These are phyloP conservation scores for Poeciliopsis occidentalis DNA, from an alignment of 2,113 vertebrate species.

Conservation along the genomic window DNA sequence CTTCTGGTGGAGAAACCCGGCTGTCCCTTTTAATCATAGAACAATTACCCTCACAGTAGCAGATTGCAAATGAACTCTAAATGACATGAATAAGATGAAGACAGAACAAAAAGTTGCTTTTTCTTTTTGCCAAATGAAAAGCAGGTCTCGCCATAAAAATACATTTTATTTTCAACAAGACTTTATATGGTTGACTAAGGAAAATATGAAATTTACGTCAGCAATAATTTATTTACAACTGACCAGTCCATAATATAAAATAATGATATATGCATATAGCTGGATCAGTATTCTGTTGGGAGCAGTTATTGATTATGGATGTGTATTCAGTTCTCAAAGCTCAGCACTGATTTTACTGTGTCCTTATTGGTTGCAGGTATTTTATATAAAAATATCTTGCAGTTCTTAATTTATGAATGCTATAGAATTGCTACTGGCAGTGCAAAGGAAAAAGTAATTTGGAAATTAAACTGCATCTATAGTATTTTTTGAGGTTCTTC, in stretches of 20 bases:
- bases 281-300: slow-evolving; percentile 9
- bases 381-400: too few relatives aligned
- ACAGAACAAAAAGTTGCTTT: neutral
- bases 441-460: too few relatives aligned
- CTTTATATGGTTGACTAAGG: neutral
- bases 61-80: neutral
- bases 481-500: too few relatives aligned
- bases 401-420: too few relatives aligned
- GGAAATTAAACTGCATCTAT: too few relatives aligned
- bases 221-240: too few relatives aligned
- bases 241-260: neutral
- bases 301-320: neutral
- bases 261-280: neutral
- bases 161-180: neutral
- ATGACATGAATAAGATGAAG: neutral
- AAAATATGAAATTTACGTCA: too few relatives aligned
- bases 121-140: neutral
- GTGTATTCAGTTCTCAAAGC: neutral
- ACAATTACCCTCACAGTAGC: neutral
- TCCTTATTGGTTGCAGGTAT: slow-evolving; percentile 18
- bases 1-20: neutral
- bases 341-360: slow-evolving; percentile 4
- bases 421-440: too few relatives aligned
- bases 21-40: slow-evolving; percentile 8
- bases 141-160: neutral